These are phyloP conservation scores for Cherax destructor DNA, from an alignment of 1,140 invertebrate species.

Conservation along the genomic window DNA sequence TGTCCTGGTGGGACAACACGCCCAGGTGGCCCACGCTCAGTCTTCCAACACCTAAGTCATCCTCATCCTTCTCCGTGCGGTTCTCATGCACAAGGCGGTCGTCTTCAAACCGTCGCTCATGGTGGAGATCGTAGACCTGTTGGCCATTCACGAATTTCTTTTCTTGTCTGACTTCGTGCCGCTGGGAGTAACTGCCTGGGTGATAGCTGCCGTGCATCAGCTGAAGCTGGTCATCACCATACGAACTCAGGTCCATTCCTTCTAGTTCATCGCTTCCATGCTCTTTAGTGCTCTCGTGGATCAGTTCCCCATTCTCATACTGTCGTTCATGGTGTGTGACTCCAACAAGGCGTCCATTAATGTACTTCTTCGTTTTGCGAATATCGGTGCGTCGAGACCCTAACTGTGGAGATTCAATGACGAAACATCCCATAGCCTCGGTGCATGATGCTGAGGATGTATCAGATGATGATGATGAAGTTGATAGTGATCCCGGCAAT, in stretches of 20 bases:
- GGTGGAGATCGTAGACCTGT: conserved; percentile 54
- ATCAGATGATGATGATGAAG: background rate
- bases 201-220: conserved; percentile 35
- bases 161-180: conserved; percentile 48
- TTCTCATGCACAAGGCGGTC: conserved; percentile 43
- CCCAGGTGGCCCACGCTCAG: background rate
- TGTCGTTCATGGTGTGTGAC: conserved; percentile 36
- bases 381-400: conserved; percentile 30
- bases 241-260: conserved; percentile 2
- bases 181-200: conserved; percentile 51
- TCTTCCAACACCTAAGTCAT: conserved; percentile 20
- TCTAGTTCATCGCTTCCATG: conserved; percentile 39
- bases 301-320: conserved; percentile 42
- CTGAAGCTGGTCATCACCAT: conserved; percentile 28
- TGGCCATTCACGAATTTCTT: conserved; percentile 48
- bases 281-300: conserved; percentile 45
- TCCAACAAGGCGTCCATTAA: conserved; percentile 49
- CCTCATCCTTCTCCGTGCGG: conserved; percentile 39
- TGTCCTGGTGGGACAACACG: background rate
- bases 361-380: conserved; percentile 30
- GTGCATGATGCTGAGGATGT: background rate
- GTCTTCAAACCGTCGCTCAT: conserved; percentile 45
- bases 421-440: conserved; percentile 1
- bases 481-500: background rate
- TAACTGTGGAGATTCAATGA: background rate